These are phyloP conservation scores for Ceuthmochares aereus DNA, from an alignment of 2,113 vertebrate species.

Conservation along the genomic window DNA sequence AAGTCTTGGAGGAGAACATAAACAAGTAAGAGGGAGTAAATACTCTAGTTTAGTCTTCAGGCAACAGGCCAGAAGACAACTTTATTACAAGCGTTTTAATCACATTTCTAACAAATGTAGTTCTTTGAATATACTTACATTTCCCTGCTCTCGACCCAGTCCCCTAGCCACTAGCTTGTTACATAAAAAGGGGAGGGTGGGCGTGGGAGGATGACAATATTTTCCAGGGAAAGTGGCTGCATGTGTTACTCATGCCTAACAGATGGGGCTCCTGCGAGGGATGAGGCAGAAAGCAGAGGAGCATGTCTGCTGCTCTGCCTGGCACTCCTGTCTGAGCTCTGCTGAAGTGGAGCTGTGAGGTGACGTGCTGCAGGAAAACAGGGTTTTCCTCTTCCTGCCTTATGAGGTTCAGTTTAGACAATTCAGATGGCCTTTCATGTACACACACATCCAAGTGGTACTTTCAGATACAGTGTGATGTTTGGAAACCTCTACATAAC, in stretches of 20 bases:
- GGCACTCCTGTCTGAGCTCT: neutral
- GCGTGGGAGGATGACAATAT: constrained; percentile 45
- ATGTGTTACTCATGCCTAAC: constrained; percentile 56
- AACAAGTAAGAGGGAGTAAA: neutral
- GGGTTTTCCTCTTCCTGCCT: neutral
- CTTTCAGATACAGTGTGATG: neutral
- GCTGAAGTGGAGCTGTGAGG: neutral
- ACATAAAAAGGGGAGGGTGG: constrained; percentile 24
- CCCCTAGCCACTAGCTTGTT: constrained; percentile 1
- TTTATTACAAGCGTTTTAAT: neutral
- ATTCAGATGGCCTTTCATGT: neutral
- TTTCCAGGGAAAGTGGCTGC: constrained; percentile 37
- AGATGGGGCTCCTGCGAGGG: neutral
- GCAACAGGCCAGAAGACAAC: neutral
- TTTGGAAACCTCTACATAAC: neutral
- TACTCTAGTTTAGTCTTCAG: neutral
- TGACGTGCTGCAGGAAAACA: neutral
- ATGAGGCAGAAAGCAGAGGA: neutral
- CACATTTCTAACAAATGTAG: neutral
- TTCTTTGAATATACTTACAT: neutral
- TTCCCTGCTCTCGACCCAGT: neutral
- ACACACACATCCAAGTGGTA: neutral
- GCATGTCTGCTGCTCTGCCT: neutral
- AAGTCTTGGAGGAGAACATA: neutral
- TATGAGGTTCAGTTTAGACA: neutral